These are phyloP conservation scores for Polyploca ridens DNA, from an alignment of 2,888 invertebrate genomes.

Conservation along the genomic window DNA sequence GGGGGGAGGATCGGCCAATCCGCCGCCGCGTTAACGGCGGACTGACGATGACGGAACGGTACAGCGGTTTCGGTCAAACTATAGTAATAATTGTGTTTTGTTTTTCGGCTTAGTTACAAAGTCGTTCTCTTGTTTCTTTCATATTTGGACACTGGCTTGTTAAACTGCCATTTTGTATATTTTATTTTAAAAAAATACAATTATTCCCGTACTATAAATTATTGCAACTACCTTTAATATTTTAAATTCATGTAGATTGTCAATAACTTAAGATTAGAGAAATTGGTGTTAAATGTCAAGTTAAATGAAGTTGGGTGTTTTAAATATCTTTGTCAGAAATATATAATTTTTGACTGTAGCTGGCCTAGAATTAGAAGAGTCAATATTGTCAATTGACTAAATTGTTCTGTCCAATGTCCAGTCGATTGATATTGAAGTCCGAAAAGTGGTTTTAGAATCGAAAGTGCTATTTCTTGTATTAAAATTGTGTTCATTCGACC, in stretches of 20 bases:
- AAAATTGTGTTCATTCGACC: not conserved
- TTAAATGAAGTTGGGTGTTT: slow-evolving; percentile 24
- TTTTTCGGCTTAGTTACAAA: not conserved
- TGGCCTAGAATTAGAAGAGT: slow-evolving; percentile 29
- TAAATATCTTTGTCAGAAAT: slow-evolving; percentile 34
- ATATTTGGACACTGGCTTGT: not conserved
- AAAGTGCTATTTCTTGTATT: not conserved
- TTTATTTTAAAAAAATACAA: not conserved
- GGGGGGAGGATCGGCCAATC: too few relatives aligned
- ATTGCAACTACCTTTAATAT: not conserved
- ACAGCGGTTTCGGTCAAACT: too few relatives aligned
- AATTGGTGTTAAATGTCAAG: slow-evolving; percentile 29
- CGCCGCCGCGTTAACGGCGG: too few relatives aligned
- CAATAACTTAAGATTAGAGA: slow-evolving; percentile 26
- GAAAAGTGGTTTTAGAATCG: not conserved
- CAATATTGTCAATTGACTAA: slow-evolving; percentile 29
- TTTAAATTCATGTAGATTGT: not conserved
- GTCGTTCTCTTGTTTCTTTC: not conserved
- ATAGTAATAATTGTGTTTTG: too few relatives aligned
- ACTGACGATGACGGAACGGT: too few relatives aligned
- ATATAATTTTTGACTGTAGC: slow-evolving; percentile 31
- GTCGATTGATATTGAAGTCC: slow-evolving; percentile 18
- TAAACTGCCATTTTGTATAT: not conserved
- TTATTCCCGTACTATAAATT: not conserved
- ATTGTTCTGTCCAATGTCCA: slow-evolving; percentile 28